Conservation (phyloP, 2,113 vertebrate species). For the Equus quagga region DNA sequence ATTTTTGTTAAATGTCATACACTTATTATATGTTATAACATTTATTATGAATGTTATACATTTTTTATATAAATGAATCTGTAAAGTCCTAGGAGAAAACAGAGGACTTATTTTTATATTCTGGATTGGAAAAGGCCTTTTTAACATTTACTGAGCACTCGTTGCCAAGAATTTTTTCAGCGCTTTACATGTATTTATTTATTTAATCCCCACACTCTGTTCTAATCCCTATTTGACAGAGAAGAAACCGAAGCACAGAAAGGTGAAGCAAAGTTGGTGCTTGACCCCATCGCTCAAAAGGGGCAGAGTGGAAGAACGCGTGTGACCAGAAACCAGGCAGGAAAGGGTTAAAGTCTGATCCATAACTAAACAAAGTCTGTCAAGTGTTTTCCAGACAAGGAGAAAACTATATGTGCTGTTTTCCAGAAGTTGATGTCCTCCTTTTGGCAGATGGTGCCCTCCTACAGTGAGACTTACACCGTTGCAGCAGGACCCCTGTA, state of each 20-base stretch:
- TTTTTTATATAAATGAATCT: constrained; percentile 18
- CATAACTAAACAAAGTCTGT: too few relatives aligned
- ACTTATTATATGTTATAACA: neutral
- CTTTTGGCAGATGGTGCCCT: too few relatives aligned
- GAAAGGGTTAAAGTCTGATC: too few relatives aligned
- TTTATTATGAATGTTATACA: neutral
- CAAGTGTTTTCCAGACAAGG: too few relatives aligned
- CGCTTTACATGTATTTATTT: neutral
- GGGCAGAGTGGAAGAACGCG: neutral
- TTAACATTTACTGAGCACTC: constrained; percentile 22
- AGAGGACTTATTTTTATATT: constrained; percentile 35
- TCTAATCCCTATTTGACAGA: neutral
- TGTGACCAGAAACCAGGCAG: too few relatives aligned
- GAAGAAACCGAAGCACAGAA: constrained; percentile 36
- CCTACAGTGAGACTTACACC: too few relatives aligned
- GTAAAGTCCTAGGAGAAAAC: neutral
- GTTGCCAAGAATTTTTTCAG: neutral
- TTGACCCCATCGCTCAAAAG: neutral
- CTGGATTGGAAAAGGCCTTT: neutral
- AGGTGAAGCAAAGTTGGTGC: neutral
- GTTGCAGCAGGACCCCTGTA: too few relatives aligned
- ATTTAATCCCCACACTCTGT: neutral
- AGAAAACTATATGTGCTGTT: too few relatives aligned
- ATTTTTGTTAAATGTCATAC: constrained; percentile 24
- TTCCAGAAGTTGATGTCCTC: too few relatives aligned